Evolutionary conservation across 2,888 invertebrate species (phyloP).

Genomic region (Drosophila mimetica): DNA sequence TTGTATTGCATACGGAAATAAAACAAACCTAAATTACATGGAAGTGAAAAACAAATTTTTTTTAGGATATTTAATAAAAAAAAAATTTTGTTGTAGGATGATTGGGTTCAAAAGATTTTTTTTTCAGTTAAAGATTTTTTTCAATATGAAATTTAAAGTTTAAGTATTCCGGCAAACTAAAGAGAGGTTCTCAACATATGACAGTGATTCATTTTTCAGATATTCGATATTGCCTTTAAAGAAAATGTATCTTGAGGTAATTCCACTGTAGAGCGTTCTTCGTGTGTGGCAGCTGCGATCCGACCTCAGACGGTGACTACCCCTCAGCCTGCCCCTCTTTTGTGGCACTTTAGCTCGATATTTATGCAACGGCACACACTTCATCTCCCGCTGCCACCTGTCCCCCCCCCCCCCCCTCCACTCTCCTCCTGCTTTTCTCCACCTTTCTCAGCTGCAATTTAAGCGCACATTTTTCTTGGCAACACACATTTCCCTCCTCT

Average conservation of each 20-base stretch:
- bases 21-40: too few species aligned
- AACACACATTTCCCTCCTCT: conserved; percentile 69
- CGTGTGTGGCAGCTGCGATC: conserved; percentile 74
- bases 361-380: conserved; percentile 80
- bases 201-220: background rate
- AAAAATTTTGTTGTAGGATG: too few species aligned
- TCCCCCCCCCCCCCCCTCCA: conserved; percentile 6
- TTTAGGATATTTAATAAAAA: too few species aligned
- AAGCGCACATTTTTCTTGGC: conserved; percentile 80
- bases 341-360: conserved; percentile 76
- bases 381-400: conserved; percentile 43
- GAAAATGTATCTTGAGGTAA: background rate
- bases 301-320: conserved; percentile 46
- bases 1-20: too few species aligned
- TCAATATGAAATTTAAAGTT: background rate
- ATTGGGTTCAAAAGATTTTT: too few species aligned
- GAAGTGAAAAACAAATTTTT: too few species aligned
- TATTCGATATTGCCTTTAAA: too few species aligned
- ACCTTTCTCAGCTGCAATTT: conserved; percentile 65
- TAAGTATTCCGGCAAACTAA: background rate
- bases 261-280: conserved; percentile 48
- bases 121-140: too few species aligned
- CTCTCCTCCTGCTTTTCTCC: background rate
- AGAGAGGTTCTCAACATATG: background rate
- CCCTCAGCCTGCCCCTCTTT: conserved; percentile 2